Conservation (phyloP, 2,113 vertebrate genomes). For the Uropsilus gracilis region DNA sequence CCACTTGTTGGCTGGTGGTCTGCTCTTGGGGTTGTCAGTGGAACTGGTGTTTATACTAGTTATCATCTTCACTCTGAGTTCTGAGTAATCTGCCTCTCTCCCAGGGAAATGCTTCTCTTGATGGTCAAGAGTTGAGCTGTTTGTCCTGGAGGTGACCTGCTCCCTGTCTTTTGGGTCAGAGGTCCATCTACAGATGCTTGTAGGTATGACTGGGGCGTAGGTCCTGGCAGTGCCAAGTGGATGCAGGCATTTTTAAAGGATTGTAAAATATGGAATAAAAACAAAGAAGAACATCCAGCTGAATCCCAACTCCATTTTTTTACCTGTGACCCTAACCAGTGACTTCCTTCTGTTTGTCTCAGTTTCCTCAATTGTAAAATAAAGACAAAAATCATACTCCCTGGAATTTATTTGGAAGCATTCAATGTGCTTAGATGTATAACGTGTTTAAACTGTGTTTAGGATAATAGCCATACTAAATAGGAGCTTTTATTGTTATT, state of each 20-base stretch:
- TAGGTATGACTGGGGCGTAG: background rate
- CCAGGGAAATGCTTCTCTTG: background rate
- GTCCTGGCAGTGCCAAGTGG: background rate
- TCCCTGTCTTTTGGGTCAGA: background rate
- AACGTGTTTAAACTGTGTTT: background rate
- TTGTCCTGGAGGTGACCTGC: background rate
- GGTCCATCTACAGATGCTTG: background rate
- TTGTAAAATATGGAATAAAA: background rate
- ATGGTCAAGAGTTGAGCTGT: background rate
- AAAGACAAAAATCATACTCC: background rate
- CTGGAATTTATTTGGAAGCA: background rate
- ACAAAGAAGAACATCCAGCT: background rate
- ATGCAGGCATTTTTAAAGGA: background rate
- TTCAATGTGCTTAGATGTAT: background rate
- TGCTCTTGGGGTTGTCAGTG: background rate
- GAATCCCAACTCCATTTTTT: background rate
- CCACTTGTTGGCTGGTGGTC: background rate
- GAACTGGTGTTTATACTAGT: background rate
- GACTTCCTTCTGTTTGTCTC: background rate
- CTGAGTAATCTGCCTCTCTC: background rate
- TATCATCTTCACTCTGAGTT: background rate
- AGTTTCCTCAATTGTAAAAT: background rate
- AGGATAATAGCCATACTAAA: background rate
- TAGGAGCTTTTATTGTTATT: background rate
- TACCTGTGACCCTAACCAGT: background rate